A percentile compares a stretch with the other conserved stretches of the same genome.
These are phyloP conservation scores for Heterohyrax brucei DNA, from an alignment of 2,797 vertebrate genomes.

Conservation along the genomic window DNA sequence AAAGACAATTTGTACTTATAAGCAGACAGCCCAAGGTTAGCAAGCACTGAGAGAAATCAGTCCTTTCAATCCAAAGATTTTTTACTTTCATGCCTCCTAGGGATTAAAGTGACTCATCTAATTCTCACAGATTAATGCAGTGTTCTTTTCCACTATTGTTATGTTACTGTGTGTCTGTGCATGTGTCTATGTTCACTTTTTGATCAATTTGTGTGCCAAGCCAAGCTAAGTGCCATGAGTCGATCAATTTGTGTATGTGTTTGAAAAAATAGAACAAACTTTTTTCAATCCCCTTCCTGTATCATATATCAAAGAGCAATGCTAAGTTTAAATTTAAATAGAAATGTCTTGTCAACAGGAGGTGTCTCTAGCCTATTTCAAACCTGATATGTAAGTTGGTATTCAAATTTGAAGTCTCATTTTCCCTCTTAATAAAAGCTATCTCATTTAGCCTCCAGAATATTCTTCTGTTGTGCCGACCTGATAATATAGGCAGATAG, in stretches of 20 bases:
- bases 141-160: conserved; percentile 4
- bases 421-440: conserved; percentile 88
- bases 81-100: conserved; percentile 84
- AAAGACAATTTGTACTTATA: conserved; percentile 87
- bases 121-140: conserved; percentile 81
- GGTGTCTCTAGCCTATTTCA: conserved; percentile 31
- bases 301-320: background rate
- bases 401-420: conserved; percentile 88
- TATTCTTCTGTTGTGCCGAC: conserved; percentile 88
- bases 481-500: conserved; percentile 90
- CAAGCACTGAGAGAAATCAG: conserved; percentile 81
- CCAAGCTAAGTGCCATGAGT: no score
- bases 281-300: conserved; percentile 40
- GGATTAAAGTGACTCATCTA: conserved; percentile 87
- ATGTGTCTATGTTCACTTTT: background rate
- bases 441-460: conserved; percentile 88
- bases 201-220: background rate
- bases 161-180: background rate
- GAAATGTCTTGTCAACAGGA: conserved; percentile 4
- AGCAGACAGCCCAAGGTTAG: conserved; percentile 90
- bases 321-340: conserved; percentile 71
- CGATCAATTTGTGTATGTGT: background rate
- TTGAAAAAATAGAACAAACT: background rate
- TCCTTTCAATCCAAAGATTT: conserved; percentile 80
- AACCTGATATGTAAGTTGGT: conserved; percentile 62